phyloP scores from a whole-genome alignment of 2,888 invertebrate genomes.

The Sabellastarte sp. region DNA sequence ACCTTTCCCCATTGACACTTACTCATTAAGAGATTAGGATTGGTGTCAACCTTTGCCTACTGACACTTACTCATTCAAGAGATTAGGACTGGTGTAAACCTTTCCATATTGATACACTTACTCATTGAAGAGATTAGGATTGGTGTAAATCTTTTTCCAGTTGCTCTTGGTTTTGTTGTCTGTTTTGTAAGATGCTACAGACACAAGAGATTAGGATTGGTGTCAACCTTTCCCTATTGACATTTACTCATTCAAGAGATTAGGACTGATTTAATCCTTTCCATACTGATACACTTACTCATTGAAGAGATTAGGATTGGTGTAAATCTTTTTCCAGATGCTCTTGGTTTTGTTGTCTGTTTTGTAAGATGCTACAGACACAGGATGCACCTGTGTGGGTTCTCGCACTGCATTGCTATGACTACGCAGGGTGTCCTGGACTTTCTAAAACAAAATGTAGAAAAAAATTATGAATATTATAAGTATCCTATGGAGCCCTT shows the following conservation, averaged over 20 bases:
- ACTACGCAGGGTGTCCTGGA: constrained; percentile 51
- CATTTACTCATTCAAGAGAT: too few species aligned
- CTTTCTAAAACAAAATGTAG: constrained; percentile 21
- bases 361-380: constrained; percentile 41
- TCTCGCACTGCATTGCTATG: constrained; percentile 48
- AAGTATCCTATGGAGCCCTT: too few species aligned
- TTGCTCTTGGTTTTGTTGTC: constrained; percentile 44
- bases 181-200: constrained; percentile 43
- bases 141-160: constrained; percentile 47
- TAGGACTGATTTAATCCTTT: too few species aligned
- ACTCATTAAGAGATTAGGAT: too few species aligned
- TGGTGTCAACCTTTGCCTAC: too few species aligned
- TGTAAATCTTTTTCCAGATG: constrained; percentile 45
- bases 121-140: constrained; percentile 46
- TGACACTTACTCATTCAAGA: too few species aligned
- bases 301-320: constrained; percentile 47
- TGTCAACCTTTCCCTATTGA: too few species aligned
- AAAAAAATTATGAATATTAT: too few species aligned
- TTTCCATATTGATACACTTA: constrained; percentile 34
- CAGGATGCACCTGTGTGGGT: constrained; percentile 39
- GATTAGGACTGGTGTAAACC: too few species aligned
- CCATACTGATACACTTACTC: constrained; percentile 38
- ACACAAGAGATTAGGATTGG: too few species aligned
- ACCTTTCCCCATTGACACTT: too few species aligned
- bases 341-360: constrained; percentile 44